Conservation (phyloP, 2,113 vertebrate species). For the Megaceryle torquata region DNA sequence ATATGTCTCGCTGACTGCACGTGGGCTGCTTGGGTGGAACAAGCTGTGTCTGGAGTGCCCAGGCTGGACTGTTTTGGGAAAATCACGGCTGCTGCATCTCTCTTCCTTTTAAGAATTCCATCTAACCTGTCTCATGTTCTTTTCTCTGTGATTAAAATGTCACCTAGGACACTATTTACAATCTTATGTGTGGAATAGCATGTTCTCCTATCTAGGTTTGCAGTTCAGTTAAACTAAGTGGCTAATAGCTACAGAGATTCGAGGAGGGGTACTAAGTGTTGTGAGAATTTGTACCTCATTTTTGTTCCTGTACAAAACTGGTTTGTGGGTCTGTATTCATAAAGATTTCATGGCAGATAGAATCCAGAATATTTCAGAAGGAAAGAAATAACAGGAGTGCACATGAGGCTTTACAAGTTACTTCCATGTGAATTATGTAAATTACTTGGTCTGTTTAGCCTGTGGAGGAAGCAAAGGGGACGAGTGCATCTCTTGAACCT, state of each 20-base stretch:
- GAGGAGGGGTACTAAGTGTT: neutral
- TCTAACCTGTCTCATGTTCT: neutral
- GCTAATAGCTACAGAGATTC: neutral
- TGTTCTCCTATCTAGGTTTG: neutral
- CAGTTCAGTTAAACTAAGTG: neutral
- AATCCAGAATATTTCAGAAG: neutral
- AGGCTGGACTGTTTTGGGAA: neutral
- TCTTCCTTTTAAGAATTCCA: neutral
- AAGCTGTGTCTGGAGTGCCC: neutral
- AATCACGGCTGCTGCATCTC: neutral
- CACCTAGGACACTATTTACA: neutral
- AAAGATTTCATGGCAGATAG: neutral
- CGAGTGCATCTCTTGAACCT: neutral
- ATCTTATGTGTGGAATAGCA: neutral
- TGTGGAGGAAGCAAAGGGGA: neutral
- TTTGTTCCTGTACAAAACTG: neutral
- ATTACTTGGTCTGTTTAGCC: neutral
- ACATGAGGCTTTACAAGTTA: neutral
- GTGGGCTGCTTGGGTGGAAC: neutral
- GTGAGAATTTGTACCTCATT: neutral
- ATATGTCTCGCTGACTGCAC: neutral
- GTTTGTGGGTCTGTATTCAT: neutral
- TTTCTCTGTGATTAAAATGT: neutral
- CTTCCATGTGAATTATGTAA: neutral
- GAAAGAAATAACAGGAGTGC: neutral